phyloP scores from a whole-genome alignment of 2,797 vertebrate genomes.

The Gallinago nigripennis region DNA sequence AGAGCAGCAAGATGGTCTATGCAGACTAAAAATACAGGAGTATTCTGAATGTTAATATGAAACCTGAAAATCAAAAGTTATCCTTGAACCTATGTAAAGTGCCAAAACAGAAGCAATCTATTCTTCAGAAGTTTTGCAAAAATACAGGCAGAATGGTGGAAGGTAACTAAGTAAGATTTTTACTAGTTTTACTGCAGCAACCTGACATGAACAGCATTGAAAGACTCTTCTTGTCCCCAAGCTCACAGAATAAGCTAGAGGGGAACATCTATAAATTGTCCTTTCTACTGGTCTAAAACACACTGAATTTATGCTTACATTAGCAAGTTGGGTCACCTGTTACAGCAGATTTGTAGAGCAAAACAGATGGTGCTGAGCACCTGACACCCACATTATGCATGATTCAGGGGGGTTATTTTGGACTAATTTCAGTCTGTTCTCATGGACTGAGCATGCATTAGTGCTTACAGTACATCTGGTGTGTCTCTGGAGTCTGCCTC shows the following conservation, averaged over 20 bases:
- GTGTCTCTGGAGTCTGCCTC: neutral
- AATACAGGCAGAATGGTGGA: neutral
- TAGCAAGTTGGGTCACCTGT: conserved; percentile 7
- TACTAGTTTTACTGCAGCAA: neutral
- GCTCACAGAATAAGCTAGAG: neutral
- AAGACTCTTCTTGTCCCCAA: neutral
- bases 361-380: conserved; percentile 14
- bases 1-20: neutral
- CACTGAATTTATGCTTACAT: neutral
- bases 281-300: neutral
- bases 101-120: neutral
- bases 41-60: neutral
- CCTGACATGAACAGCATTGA: neutral
- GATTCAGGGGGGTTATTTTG: neutral
- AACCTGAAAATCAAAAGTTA: neutral
- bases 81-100: neutral
- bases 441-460: neutral
- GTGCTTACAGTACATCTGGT: neutral
- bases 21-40: neutral
- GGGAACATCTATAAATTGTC: neutral
- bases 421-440: conserved; percentile 13
- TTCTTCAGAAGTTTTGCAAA: neutral
- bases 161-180: neutral
- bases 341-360: neutral
- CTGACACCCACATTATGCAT: neutral